These are phyloP conservation scores for Tryphoninae sp. DNA, from an alignment of 2,888 invertebrate genomes.

Conservation along the genomic window DNA sequence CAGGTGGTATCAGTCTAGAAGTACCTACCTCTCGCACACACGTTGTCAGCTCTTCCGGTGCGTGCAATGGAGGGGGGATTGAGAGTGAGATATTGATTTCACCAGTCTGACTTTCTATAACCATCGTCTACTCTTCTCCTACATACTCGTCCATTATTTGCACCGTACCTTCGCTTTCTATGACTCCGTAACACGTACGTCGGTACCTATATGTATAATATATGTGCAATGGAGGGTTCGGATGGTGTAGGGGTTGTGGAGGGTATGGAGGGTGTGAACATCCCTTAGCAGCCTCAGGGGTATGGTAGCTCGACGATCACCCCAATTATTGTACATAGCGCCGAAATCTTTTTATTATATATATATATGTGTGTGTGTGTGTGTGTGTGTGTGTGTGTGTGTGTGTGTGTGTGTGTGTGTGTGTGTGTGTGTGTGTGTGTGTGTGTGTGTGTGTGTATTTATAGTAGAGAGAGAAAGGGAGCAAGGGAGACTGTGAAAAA, in stretches of 20 bases:
- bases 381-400: not conserved
- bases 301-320: too few species aligned
- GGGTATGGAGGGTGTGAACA: too few species aligned
- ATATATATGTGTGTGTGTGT: not conserved
- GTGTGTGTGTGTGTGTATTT: not conserved
- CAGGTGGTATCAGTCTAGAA: slow-evolving; percentile 16
- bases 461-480: too few species aligned
- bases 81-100: slow-evolving; percentile 73
- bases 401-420: not conserved
- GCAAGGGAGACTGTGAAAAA: too few species aligned
- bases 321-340: not conserved
- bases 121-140: slow-evolving; percentile 45
- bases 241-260: too few species aligned
- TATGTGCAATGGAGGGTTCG: too few species aligned
- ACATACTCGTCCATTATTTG: slow-evolving; percentile 58
- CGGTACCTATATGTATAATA: not conserved
- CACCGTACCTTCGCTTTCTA: slow-evolving; percentile 50
- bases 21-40: slow-evolving; percentile 18
- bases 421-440: not conserved
- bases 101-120: slow-evolving; percentile 65
- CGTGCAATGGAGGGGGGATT: slow-evolving; percentile 11
- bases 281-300: too few species aligned
- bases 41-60: slow-evolving; percentile 47
- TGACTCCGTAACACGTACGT: slow-evolving; percentile 57
- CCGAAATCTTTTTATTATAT: not conserved